Evolutionary conservation across 2,888 invertebrate species (phyloP), one percentile per base, ranked within the genome.

Genomic region (Andrena bicolor): DNA sequence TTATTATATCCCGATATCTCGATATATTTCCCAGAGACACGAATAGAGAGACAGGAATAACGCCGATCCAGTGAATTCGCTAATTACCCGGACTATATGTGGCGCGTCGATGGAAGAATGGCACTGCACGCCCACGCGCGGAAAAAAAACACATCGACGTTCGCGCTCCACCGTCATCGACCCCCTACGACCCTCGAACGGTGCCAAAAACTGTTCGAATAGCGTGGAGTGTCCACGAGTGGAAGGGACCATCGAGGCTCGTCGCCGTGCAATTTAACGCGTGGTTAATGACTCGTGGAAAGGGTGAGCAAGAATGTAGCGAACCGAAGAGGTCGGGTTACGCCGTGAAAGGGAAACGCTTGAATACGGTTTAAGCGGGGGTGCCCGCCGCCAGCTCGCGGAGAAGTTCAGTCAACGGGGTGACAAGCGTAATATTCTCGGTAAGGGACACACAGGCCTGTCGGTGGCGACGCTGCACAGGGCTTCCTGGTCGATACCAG

Each of bases 401-500:
- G 65, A 69, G 63, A 72, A 65, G 60, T 74, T 60, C 60, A 82
- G 85, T 69, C 80, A 79, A 83, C 81, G 78, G 89, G 89, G 86
- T 86, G 89, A 85, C 86, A 88, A 82, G 88, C 89, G 89, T 88
- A 87, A 91, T 90, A 90, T 90, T 90, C 91, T 90, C 87, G 86
- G 86, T 71, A 86, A 88, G 87, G 87, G 86, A 87, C 82, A 77
- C 41, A 13, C 41, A 41, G 41, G 41, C 41, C 64, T 23, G 58
- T 32, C 66, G 63, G 28, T 66, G 64, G 49, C 65, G 35, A 28
- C 53, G 72, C 60, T 72, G 80, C 86, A 87, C 84, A 81, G 83
- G 88, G 90, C 90, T 91, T 90, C 88, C 91, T 87, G 91, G 89
- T 91, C 91, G 91, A 91, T 91, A 91, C 84, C 88, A 83, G 82